A percentile compares a stretch with the other conserved stretches of the same genome.
phyloP scores from a whole-genome alignment of 1,140 invertebrate genomes.

The Anastatus disparis region DNA sequence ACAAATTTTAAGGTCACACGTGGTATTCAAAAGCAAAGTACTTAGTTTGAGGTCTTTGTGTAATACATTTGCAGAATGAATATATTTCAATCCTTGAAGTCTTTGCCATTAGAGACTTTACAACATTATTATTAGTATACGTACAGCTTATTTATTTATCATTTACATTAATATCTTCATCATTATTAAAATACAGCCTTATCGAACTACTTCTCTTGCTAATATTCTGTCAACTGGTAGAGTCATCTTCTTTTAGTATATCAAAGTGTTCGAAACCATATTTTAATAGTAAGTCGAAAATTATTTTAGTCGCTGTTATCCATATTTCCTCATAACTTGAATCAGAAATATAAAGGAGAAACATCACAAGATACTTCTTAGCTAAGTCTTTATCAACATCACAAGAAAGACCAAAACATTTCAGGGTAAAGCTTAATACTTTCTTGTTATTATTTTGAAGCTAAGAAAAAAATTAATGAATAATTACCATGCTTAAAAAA shows the following conservation, averaged over 20 bases:
- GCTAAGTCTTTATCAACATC: conserved; percentile 60
- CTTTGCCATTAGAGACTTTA: conserved; percentile 56
- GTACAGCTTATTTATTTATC: conserved; percentile 11
- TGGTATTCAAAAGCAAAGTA: no score
- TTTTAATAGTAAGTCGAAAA: conserved; percentile 61
- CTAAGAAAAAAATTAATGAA: conserved; percentile 47
- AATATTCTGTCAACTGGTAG: conserved; percentile 25
- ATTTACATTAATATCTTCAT: conserved; percentile 43
- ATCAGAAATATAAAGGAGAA: conserved; percentile 56
- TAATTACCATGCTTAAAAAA: not conserved
- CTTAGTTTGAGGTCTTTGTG: no score
- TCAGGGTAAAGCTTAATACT: conserved; percentile 55
- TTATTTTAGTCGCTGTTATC: conserved; percentile 53
- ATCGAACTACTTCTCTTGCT: conserved; percentile 46
- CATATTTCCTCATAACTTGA: conserved; percentile 53
- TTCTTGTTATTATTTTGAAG: conserved; percentile 43
- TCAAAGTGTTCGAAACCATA: conserved; percentile 63
- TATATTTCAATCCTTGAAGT: no score
- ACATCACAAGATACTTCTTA: conserved; percentile 59
- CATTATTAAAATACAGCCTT: conserved; percentile 49
- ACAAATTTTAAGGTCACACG: no score
- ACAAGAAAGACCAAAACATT: conserved; percentile 55
- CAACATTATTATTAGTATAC: conserved; percentile 52
- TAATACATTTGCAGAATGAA: no score
- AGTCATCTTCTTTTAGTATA: conserved; percentile 43